Evolutionary conservation across 2,888 invertebrate genomes (phyloP), one percentile per base, ranked within the genome.

Genomic region (Pachycephus smyrnensis): DNA sequence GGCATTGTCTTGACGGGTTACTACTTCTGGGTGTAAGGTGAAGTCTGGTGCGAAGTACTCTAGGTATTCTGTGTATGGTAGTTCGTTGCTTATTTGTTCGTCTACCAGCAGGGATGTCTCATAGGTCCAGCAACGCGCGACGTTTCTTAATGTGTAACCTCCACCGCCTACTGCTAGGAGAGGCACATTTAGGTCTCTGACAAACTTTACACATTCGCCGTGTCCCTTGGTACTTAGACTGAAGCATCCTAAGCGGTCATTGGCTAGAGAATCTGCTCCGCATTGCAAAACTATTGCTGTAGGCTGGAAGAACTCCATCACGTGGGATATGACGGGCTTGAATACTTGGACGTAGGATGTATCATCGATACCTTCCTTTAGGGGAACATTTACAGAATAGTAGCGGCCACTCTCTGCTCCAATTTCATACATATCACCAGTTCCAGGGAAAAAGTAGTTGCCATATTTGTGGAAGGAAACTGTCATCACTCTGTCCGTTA

Each of bases 381-480:
- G 91, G 0, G 99, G 99, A 0, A 99, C 98, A 93, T 99, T 99
- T 0, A 99, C 97, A 0, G 99, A 98, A 90, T 99, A 99, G 90
- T 98, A 98, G 76, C 98, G 93, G 0, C 99, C 99, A 88, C 96
- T 96, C 91, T 99, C 99, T 0, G 98, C 97, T 0, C 99, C 99
- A 75, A 98, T 95, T 92, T 99, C 99, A 91, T 98, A 98, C 98
- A 99, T 99, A 91, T 99, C 98, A 0, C 99, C 99, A 0, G 99
- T 99, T 23, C 99, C 99, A 0, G 99, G 99, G 90, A 99, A 99
- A 92, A 99, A 99, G 88, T 96, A 97, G 89, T 98, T 98, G 2
- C 99, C 99, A 90, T 98, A 99, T 92, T 99, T 99, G 90, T 99
- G 99, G 91, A 99, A 99, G 73, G 98, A 99, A 1, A 99, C 98